Evolutionary conservation across 2,113 vertebrate genomes (phyloP), one percentile per base, ranked within the genome.

Genomic region (Oriolus oriolus): DNA sequence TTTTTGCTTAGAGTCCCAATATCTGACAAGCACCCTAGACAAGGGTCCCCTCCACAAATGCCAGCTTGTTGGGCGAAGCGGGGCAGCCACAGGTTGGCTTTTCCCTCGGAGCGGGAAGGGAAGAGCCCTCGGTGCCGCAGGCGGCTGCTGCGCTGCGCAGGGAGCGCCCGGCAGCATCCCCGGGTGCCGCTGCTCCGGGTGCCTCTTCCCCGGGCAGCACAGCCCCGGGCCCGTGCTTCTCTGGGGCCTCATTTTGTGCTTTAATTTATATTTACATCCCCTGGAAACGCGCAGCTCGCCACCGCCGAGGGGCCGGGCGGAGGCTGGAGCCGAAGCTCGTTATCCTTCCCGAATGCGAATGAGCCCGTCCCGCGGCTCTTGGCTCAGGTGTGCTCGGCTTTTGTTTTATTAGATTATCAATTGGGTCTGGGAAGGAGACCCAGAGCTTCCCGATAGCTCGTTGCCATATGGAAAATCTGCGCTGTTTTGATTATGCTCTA

Each of bases 401-500:
- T 92, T 95, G 80, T 95, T 80, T 65, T 86, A 84, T 71, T 56
- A 52, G n/a, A 49, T 65, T 56, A 64, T 54, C 87, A 78, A 39
- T 24, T 71, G 93, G 21, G 80, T 45, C 64, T 59, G 86, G 49
- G 37, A 92, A 64, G 65, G 59, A 63, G 50, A 94, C 42, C 15
- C 33, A 3, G 35, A 85, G 85, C 89, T 87, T 96, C 89, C 87
- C 71, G 74, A 24, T 94, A 86, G 78, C 89, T 49, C 66, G 11
- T 39, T 90, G 95, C 93, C 97, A 91, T 93, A 96, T 93, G 87
- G 96, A 92, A 97, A 96, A 96, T 94, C 95, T 95, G 92, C 84
- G 35, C 89, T 93, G 81, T 97, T 97, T 98, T 98, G 97, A 98
- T 98, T 98, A 94, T 98, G 92, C 71, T 92, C 97, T 97, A 89